Base-by-base conservation (phyloP, 2,113 vertebrate species). In the Ia io region DNA sequence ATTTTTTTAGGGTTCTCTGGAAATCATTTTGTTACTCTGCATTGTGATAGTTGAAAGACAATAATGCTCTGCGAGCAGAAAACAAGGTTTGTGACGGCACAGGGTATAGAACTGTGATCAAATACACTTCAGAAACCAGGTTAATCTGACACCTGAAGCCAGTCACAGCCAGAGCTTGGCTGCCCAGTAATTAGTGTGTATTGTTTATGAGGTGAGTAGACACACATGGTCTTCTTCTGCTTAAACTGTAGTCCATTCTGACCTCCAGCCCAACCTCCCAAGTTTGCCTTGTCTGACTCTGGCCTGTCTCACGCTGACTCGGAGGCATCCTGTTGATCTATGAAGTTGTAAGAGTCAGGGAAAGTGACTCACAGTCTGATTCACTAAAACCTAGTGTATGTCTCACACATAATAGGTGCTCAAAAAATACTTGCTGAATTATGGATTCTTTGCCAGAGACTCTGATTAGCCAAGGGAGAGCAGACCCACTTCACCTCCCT, bases 401-500 rank as follows among this genome's bases (percentile, higher is more conserved):
- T 0, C 40, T 25, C 6, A 2, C 25, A 56, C 11, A 25, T 23
- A 47, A 63, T 10, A 61, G 35, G 28, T 47, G 2, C 53, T 79
- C 40, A 87, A 25, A 47, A 35, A 80, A 37, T 35, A 40, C 40
- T 6, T 37, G 22, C 28, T 49, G 17, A 42, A 6, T 42, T 67
- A 61, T 9, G 28, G 12, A 61, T 5, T 71, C 49, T 73, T 86
- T 37, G 17, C 12, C 76, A 61, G 23, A 79, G 49, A 63, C 10
- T 51, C 40, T 84, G 49, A 47, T 5, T 35, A 49, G 32, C 20
- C 16, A n/a, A 3, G 20, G 17, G 51, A 91, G 28, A 82, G 51
- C 3, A 13, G 10, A 4, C n/a, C 1, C 32, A 4, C 28, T 12
- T 65, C 37, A 32, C 11, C 32, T 16, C 25, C 0, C 44, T 7